Conservation (phyloP, 2,888 invertebrate species). For the Tetheella fluctuosa region DNA sequence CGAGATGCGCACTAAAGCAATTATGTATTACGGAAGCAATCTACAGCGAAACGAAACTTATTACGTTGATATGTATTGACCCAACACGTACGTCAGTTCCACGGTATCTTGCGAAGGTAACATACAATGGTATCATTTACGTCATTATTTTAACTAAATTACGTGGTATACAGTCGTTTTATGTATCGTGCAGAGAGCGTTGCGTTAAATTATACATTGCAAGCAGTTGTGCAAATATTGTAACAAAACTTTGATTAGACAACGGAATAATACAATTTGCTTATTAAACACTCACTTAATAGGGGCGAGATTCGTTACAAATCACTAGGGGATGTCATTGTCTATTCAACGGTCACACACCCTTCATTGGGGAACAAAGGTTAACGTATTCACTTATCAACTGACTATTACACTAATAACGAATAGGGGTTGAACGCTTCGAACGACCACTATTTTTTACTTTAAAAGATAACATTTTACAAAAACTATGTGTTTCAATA, state of each 20-base stretch:
- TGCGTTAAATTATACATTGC: background rate
- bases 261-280: constrained; percentile 3
- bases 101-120: constrained; percentile 43
- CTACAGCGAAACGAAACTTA: constrained; percentile 56
- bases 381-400: constrained; percentile 73
- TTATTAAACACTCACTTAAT: constrained; percentile 15
- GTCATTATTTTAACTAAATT: constrained; percentile 46
- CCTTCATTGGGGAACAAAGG: constrained; percentile 60
- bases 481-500: background rate
- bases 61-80: constrained; percentile 48
- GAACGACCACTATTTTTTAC: constrained; percentile 34
- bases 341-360: constrained; percentile 55
- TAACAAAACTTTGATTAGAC: constrained; percentile 6
- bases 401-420: constrained; percentile 30
- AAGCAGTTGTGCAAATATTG: constrained; percentile 13
- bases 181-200: constrained; percentile 1
- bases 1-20: constrained; percentile 42
- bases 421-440: constrained; percentile 45
- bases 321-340: constrained; percentile 50
- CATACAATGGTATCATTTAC: constrained; percentile 43
- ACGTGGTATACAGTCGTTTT: constrained; percentile 27
- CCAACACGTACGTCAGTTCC: constrained; percentile 48
- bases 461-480: background rate
- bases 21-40: constrained; percentile 69
- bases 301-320: constrained; percentile 52